Conservation (phyloP, 2,797 vertebrate species). For the Uromys caudimaculatus region DNA sequence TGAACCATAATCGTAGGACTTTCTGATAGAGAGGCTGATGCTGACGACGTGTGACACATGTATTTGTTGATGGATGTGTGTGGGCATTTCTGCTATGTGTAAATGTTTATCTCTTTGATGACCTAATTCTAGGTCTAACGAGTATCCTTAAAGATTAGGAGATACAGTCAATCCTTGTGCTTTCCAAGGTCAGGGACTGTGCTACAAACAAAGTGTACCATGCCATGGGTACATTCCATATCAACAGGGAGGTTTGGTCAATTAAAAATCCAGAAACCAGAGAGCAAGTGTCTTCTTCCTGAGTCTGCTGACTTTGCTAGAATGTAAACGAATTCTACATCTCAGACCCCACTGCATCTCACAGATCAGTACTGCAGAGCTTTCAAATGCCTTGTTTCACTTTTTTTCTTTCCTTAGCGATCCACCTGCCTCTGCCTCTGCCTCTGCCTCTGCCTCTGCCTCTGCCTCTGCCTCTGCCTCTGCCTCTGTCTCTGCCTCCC, state of each 20-base stretch:
- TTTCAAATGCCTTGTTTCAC: not conserved
- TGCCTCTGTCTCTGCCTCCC: not conserved
- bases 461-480: not conserved
- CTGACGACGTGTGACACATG: too few relatives aligned
- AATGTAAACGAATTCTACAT: conserved; percentile 7
- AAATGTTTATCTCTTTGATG: not conserved
- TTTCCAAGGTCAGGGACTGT: not conserved
- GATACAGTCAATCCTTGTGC: not conserved
- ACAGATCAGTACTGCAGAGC: not conserved
- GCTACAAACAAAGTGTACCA: not conserved
- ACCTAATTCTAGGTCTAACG: conserved; percentile 43
- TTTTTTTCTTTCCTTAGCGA: not conserved
- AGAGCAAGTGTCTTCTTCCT: not conserved
- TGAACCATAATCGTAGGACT: not conserved
- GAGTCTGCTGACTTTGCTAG: conserved; percentile 24
- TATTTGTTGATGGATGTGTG: not conserved
- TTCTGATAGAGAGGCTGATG: not conserved
- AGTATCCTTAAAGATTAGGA: not conserved
- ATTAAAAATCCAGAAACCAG: conserved; percentile 42
- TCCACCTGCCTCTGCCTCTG: not conserved
- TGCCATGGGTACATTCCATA: conserved; percentile 5
- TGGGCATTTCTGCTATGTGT: not conserved
- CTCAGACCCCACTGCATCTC: not conserved
- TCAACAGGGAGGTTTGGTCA: conserved; percentile 4
- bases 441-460: too few relatives aligned